These are phyloP conservation scores for Lypha dubia DNA, from an alignment of 2,888 invertebrate genomes.

Conservation along the genomic window DNA sequence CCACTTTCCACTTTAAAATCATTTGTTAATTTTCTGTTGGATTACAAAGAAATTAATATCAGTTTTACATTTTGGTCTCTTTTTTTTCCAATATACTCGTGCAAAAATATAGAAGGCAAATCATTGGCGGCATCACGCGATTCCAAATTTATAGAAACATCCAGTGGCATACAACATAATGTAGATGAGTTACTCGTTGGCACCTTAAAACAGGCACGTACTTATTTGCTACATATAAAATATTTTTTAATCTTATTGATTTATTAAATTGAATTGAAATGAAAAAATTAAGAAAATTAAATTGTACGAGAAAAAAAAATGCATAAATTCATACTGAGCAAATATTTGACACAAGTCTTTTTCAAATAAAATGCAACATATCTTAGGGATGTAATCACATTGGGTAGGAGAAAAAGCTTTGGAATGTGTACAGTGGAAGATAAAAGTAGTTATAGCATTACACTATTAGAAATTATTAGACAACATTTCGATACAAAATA, in stretches of 20 bases:
- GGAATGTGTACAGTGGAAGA: no score
- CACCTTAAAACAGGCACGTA: constrained; percentile 90
- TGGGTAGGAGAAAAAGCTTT: no score
- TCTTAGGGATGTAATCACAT: no score
- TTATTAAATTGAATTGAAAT: no score
- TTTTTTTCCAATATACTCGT: constrained; percentile 73
- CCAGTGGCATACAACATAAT: constrained; percentile 97
- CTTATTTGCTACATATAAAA: constrained; percentile 1
- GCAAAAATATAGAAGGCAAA: constrained; percentile 94
- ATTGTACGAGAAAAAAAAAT: no score
- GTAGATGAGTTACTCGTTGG: constrained; percentile 98
- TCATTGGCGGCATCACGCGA: constrained; percentile 93
- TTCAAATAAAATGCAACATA: no score
- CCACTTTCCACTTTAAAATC: background rate
- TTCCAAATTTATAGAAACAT: constrained; percentile 97
- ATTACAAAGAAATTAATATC: background rate
- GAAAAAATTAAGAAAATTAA: no score
- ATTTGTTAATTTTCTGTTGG: background rate
- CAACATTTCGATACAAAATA: no score
- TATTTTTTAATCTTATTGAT: background rate
- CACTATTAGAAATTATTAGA: no score
- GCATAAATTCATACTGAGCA: no score
- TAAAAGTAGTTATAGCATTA: no score
- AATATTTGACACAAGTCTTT: no score
- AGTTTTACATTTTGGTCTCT: background rate